Evolutionary conservation across 2,888 invertebrate species (phyloP).

Genomic region (Spilarctia lutea): DNA sequence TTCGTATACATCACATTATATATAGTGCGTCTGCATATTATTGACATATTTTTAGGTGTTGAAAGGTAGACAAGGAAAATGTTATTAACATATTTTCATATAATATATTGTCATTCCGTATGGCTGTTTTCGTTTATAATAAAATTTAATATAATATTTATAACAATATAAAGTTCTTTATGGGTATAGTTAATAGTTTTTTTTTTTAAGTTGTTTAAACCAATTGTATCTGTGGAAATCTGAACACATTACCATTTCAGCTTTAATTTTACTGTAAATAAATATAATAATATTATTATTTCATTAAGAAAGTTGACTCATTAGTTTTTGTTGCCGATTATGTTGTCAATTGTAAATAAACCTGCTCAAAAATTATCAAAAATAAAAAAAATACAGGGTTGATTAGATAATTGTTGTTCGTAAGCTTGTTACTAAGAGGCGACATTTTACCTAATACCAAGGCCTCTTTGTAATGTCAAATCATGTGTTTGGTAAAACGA

Average conservation of each 20-base stretch:
- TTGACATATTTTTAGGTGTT: conserved; percentile 33
- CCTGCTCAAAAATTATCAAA: conserved; percentile 68
- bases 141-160: background rate
- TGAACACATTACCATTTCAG: conserved; percentile 70
- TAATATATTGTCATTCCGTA: conserved; percentile 35
- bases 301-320: conserved; percentile 40
- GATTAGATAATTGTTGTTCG: conserved; percentile 51
- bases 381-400: conserved; percentile 61
- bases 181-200: conserved; percentile 16
- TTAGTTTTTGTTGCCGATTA: conserved; percentile 19
- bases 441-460: conserved; percentile 43
- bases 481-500: background rate
- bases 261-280: conserved; percentile 63
- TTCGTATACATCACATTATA: conserved; percentile 30
- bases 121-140: conserved; percentile 15
- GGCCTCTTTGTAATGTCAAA: conserved; percentile 23
- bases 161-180: background rate
- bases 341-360: conserved; percentile 44
- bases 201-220: conserved; percentile 25
- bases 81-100: conserved; percentile 2
- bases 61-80: background rate
- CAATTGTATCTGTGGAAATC: conserved; percentile 26
- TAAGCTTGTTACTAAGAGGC: conserved; percentile 33
- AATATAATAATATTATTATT: conserved; percentile 30
- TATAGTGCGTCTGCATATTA: conserved; percentile 6